phyloP scores from a whole-genome alignment of 1,140 invertebrate genomes.

The Subanguina moxae region DNA sequence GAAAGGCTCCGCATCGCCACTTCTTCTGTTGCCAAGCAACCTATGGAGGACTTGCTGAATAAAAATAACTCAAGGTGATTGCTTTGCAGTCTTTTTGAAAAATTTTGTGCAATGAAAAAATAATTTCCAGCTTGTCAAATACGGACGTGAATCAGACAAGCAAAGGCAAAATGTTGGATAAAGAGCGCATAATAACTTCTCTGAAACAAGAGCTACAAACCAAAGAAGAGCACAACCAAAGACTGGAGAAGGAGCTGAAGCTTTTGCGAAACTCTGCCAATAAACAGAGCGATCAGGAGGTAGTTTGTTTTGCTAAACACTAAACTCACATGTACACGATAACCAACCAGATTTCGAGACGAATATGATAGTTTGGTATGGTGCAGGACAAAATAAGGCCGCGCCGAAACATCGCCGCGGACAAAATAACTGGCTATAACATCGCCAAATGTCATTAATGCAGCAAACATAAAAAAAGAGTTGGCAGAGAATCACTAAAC shows the following conservation, averaged over 20 bases:
- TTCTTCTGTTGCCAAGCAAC: slow-evolving; percentile 6
- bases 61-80: slow-evolving; percentile 1
- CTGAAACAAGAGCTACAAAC: slow-evolving; percentile 29
- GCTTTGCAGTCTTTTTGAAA: neutral
- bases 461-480: no score
- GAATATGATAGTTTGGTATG: no score
- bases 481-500: no score
- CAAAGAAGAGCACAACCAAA: slow-evolving; percentile 32
- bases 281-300: slow-evolving; percentile 9
- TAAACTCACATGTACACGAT: no score
- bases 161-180: slow-evolving; percentile 34
- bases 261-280: slow-evolving; percentile 17
- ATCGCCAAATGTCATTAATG: no score
- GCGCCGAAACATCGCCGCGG: no score
- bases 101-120: no score
- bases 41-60: slow-evolving; percentile 3
- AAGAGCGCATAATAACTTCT: slow-evolving; percentile 32
- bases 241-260: slow-evolving; percentile 39
- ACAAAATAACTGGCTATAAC: no score
- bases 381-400: no score
- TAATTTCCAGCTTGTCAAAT: no score
- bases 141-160: no score
- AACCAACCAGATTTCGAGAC: no score
- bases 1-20: slow-evolving; percentile 22
- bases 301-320: neutral